Base-by-base conservation (phyloP, 1,140 invertebrate genomes). In the Tetramorium parvispinum region DNA sequence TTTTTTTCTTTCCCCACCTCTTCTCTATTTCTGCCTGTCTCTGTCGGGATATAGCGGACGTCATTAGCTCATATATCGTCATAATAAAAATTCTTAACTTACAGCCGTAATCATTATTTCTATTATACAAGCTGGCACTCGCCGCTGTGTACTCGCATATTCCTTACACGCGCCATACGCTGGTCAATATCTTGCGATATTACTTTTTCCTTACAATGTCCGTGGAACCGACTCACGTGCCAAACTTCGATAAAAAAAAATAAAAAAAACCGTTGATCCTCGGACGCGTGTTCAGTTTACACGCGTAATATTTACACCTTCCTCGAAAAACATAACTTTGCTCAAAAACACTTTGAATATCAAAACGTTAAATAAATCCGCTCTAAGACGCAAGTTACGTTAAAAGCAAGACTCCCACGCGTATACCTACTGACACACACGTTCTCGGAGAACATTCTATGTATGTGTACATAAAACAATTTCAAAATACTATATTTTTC, bases 111-210 rank as follows among this genome's bases (percentile, higher is more conserved):
- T 91, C 89, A 85, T 89, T 89, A 92, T 88, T 46, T 89, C 87
- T 93, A 92, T 83, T 92, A 87, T 92, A 93, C 91, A 93, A 73
- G 90, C 87, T 91, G 87, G 82, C 85, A 89, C 65, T 53, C 71
- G 57, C 75, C 85, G 43, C 32, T 90, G 53, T 86, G 53, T 46
- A 46, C 75, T 81, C 40, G 51, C 59, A 79, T 81, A 68, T 21
- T n/a, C 43, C 2, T 79, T 71, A 68, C 57, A 75, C 43, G 24
- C 49, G 37, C 21, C 65, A 43, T 43, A 61, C 1, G 68, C 66
- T 57, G 24, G 24, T 73, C 53, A 83, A 71, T 32, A 32, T 57
- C 11, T 71, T 40, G 40, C 65, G 40, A 73, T 59, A 40, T 73
- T 73, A 18, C 18, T 57, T 83, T 18, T 24, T 71, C 37, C n/a